A percentile compares a stretch with the other conserved stretches of the same genome.
These are phyloP conservation scores for Euclidia mi DNA, from an alignment of 2,888 invertebrate genomes.

Conservation along the genomic window DNA sequence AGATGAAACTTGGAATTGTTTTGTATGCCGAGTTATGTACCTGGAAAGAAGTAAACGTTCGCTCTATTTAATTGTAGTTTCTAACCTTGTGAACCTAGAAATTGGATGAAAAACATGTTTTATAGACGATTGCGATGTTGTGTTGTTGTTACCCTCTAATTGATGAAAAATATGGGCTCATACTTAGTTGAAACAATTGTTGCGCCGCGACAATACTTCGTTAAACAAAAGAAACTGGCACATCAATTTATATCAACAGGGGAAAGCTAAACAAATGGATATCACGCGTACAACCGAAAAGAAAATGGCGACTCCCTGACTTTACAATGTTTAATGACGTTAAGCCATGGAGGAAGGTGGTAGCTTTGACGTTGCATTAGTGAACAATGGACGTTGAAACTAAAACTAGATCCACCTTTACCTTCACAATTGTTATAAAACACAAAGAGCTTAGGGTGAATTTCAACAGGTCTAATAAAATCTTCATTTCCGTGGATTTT, in stretches of 20 bases:
- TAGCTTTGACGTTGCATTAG: constrained; percentile 81
- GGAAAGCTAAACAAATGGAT: constrained; percentile 61
- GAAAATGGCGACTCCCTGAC: constrained; percentile 69
- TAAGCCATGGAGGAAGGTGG: constrained; percentile 69
- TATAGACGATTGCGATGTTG: neutral
- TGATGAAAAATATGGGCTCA: constrained; percentile 33
- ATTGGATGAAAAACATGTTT: too few species aligned
- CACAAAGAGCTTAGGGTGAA: constrained; percentile 76
- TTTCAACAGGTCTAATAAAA: too few species aligned
- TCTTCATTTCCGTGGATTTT: too few species aligned
- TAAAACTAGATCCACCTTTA: constrained; percentile 78
- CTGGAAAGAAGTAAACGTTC: neutral
- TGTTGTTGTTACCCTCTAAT: constrained; percentile 21
- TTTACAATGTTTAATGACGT: constrained; percentile 78
- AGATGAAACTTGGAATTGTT: constrained; percentile 27
- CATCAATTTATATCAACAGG: constrained; percentile 56
- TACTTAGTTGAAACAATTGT: constrained; percentile 45
- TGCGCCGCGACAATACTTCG: constrained; percentile 48
- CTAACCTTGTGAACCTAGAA: neutral
- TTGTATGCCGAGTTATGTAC: constrained; percentile 17
- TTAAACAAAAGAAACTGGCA: constrained; percentile 66
- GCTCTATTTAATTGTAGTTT: neutral
- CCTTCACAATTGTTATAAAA: constrained; percentile 80
- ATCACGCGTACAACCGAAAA: constrained; percentile 60
- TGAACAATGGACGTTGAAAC: constrained; percentile 79